A percentile compares a stretch with the other conserved stretches of the same genome.
phyloP scores from a whole-genome alignment of 92 coral and sea anemone genomes.

The Ricordea florida region DNA sequence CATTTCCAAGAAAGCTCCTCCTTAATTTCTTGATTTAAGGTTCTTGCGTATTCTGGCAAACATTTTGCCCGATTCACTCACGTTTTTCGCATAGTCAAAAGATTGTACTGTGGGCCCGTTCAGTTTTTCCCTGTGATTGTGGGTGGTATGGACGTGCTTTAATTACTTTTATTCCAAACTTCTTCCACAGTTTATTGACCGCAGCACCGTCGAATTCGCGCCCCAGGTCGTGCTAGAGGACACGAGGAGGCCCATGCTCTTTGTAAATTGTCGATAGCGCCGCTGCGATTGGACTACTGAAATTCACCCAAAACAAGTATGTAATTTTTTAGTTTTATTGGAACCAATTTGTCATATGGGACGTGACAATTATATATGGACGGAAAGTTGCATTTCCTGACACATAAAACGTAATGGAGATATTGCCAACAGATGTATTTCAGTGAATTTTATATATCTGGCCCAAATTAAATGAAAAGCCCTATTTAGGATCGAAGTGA shows the following conservation, averaged over 20 bases:
- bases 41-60: slow-evolving; percentile 37
- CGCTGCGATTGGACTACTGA: neutral
- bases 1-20: slow-evolving; percentile 44
- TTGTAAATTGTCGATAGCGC: slow-evolving; percentile 5
- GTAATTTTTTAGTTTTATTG: neutral
- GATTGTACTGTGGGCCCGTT: slow-evolving; percentile 29
- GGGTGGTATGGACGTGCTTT: slow-evolving; percentile 39
- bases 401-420: neutral
- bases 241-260: slow-evolving; percentile 15
- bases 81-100: slow-evolving; percentile 16
- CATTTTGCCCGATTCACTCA: slow-evolving; percentile 34
- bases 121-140: slow-evolving; percentile 46
- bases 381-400: slow-evolving; percentile 12
- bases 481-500: too few species aligned
- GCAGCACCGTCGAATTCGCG: slow-evolving; percentile 38
- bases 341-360: neutral
- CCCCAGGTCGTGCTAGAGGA: slow-evolving; percentile 39
- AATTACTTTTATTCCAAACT: slow-evolving; percentile 20
- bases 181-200: slow-evolving; percentile 29
- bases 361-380: neutral
- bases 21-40: slow-evolving; percentile 21
- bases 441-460: neutral
- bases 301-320: neutral
- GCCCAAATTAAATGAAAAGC: neutral
- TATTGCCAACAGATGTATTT: slow-evolving; percentile 7